These are phyloP conservation scores for Dendroctonus valens DNA, from an alignment of 1,140 invertebrate species.

Conservation along the genomic window DNA sequence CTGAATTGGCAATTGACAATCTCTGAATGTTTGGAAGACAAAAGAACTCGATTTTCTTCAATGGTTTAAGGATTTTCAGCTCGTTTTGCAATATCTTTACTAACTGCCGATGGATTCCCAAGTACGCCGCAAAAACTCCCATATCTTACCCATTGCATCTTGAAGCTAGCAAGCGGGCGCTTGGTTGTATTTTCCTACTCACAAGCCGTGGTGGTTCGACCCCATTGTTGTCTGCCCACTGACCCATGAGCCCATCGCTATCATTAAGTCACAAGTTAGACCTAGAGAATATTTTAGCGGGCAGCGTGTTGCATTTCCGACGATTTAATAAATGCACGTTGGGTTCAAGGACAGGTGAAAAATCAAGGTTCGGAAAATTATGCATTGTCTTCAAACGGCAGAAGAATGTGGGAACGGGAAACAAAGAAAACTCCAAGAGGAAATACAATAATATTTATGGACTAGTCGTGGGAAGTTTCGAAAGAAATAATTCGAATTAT, in stretches of 20 bases:
- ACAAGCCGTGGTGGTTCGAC: slow-evolving; percentile 29
- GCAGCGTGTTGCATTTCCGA: slow-evolving; percentile 14
- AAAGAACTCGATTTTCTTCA: too few relatives aligned
- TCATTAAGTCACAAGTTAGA: slow-evolving; percentile 33
- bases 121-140: slow-evolving; percentile 13
- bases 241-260: slow-evolving; percentile 41
- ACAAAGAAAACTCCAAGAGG: not conserved
- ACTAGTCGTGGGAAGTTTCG: too few relatives aligned
- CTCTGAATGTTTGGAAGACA: too few relatives aligned
- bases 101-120: too few relatives aligned
- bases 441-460: too few relatives aligned
- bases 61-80: too few relatives aligned
- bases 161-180: slow-evolving; percentile 8
- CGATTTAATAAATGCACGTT: slow-evolving; percentile 8
- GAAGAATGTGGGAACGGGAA: not conserved
- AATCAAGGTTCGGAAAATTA: slow-evolving; percentile 7
- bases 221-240: slow-evolving; percentile 43
- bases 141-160: slow-evolving; percentile 23
- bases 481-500: too few relatives aligned
- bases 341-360: slow-evolving; percentile 16
- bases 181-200: slow-evolving; percentile 25
- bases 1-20: too few relatives aligned
- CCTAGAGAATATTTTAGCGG: slow-evolving; percentile 27
- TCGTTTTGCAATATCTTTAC: too few relatives aligned
- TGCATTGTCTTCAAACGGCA: slow-evolving; percentile 5